Conservation (phyloP, 2,888 invertebrate species). For the Encarsia formosa region DNA sequence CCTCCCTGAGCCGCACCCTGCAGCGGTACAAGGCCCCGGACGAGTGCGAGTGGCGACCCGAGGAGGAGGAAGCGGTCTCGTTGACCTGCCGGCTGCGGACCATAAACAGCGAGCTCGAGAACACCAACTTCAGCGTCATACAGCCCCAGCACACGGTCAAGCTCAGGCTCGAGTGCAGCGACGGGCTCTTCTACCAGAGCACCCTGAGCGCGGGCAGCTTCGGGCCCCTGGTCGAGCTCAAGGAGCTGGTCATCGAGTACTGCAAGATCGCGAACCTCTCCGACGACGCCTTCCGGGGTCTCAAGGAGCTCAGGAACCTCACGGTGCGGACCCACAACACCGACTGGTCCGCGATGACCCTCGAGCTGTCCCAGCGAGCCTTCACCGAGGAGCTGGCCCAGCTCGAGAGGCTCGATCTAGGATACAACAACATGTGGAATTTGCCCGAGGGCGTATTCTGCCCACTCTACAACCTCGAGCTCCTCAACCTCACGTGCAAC, state of each 20-base stretch:
- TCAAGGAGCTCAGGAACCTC: constrained; percentile 72
- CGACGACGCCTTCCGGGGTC: constrained; percentile 76
- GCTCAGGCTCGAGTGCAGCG: constrained; percentile 73
- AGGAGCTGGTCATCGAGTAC: constrained; percentile 74
- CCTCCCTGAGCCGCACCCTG: constrained; percentile 59
- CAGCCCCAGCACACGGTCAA: constrained; percentile 77
- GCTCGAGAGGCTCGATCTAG: constrained; percentile 70
- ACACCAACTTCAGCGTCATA: constrained; percentile 78
- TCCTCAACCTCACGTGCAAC: constrained; percentile 76
- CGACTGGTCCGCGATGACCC: constrained; percentile 76
- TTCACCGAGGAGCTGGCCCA: constrained; percentile 71
- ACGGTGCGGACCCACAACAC: constrained; percentile 80
- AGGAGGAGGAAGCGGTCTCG: constrained; percentile 64
- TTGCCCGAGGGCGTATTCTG: constrained; percentile 75
- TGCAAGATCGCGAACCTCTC: constrained; percentile 80
- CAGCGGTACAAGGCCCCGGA: constrained; percentile 78
- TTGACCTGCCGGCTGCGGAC: constrained; percentile 71
- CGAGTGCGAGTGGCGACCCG: constrained; percentile 75
- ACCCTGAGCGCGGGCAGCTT: constrained; percentile 73
- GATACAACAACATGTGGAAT: constrained; percentile 76
- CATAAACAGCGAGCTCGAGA: constrained; percentile 77
- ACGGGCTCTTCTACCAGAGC: constrained; percentile 76
- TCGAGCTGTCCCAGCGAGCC: constrained; percentile 70
- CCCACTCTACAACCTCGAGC: constrained; percentile 68
- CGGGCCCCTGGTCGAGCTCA: constrained; percentile 69